A percentile compares a stretch with the other conserved stretches of the same genome.
These are phyloP conservation scores for silkworm (Bombyx mori) DNA, from an alignment of 1,140 invertebrate genomes.

Conservation along the genomic window DNA sequence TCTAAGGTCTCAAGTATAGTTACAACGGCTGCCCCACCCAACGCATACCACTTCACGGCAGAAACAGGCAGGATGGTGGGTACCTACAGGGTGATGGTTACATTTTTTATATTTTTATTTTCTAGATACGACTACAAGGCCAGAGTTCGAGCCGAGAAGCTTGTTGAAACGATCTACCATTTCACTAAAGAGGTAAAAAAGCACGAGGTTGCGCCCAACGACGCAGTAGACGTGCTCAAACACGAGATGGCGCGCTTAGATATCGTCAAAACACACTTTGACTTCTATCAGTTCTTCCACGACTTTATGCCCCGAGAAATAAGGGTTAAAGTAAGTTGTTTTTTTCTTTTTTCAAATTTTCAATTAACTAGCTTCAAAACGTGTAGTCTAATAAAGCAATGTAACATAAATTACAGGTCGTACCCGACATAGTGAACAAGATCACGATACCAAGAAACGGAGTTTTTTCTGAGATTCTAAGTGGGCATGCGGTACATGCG, in stretches of 20 bases:
- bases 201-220: constrained; percentile 15
- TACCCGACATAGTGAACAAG: constrained; percentile 46
- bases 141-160: constrained; percentile 41
- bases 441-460: constrained; percentile 38
- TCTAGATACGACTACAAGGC: constrained; percentile 56
- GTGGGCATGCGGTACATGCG: constrained; percentile 5
- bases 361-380: too few species aligned
- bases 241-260: constrained; percentile 41
- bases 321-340: constrained; percentile 36
- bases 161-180: constrained; percentile 38
- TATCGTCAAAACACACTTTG: constrained; percentile 44
- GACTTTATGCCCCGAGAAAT: constrained; percentile 53
- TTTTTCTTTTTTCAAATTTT: not conserved
- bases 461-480: constrained; percentile 38
- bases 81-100: too few species aligned
- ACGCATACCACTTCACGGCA: too few species aligned
- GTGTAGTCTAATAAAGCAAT: too few species aligned
- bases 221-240: constrained; percentile 30
- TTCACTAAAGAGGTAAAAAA: constrained; percentile 30
- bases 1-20: too few species aligned
- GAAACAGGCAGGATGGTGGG: too few species aligned
- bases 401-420: constrained; percentile 26
- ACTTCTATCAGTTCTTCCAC: constrained; percentile 58
- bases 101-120: not conserved
- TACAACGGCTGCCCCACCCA: too few species aligned